A percentile compares a stretch with the other conserved stretches of the same genome.
phyloP scores from a whole-genome alignment of 1,140 invertebrate species.

The Heterodera carotae region DNA sequence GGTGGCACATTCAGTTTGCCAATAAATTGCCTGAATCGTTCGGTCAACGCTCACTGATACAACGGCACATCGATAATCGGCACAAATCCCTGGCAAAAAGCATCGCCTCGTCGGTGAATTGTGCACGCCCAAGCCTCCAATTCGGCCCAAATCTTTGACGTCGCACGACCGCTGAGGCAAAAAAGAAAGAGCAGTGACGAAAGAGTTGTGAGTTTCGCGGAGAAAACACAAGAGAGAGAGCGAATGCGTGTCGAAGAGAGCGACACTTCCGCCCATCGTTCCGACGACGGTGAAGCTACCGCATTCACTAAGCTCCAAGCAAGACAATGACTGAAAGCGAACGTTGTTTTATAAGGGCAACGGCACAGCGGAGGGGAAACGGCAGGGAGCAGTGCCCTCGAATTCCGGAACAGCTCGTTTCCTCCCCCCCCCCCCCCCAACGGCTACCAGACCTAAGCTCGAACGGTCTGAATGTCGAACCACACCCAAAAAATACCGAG shows the following conservation, averaged over 20 bases:
- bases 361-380: too few relatives aligned
- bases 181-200: constrained; percentile 40
- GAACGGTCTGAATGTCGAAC: too few relatives aligned
- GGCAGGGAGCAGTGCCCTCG: too few relatives aligned
- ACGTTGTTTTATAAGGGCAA: too few relatives aligned
- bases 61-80: constrained; percentile 23
- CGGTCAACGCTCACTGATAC: constrained; percentile 38
- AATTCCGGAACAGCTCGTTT: too few relatives aligned
- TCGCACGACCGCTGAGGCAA: constrained; percentile 39
- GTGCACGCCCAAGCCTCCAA: constrained; percentile 18
- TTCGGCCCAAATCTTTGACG: constrained; percentile 30
- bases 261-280: constrained; percentile 44
- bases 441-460: too few relatives aligned
- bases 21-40: constrained; percentile 40
- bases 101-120: constrained; percentile 18
- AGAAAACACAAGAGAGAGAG: constrained; percentile 11
- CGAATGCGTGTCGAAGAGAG: constrained; percentile 35
- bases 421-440: too few relatives aligned
- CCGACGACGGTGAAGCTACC: constrained; percentile 35
- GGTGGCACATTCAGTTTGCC: too few relatives aligned
- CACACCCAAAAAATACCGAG: too few relatives aligned
- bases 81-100: constrained; percentile 40
- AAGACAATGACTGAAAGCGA: constrained; percentile 34
- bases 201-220: constrained; percentile 29
- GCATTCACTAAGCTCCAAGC: constrained; percentile 36